Evolutionary conservation across 1,140 invertebrate genomes (phyloP), one percentile per base, ranked within the genome.

Genomic region (Magallana ariakensis): DNA sequence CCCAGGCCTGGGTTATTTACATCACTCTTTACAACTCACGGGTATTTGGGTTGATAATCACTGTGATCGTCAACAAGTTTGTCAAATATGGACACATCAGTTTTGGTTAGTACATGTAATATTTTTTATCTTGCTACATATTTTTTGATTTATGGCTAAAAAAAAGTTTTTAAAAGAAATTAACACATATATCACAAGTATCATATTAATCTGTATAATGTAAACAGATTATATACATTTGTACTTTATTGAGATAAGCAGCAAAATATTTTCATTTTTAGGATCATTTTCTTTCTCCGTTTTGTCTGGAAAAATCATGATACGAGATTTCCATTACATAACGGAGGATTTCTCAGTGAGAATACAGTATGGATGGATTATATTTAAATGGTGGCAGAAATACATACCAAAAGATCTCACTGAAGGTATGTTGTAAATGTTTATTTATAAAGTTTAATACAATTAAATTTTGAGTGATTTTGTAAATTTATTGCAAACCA

Each of bases 251-350:
- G 3, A 4, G 33, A 46, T 46, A 46, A 4, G 33, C 33, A 46
- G 33, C 2, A 46, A 46, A 46, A 46, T 46, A 46, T 46, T 58
- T 60, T 83, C 89, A 87, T 80, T 92, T 94, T 0, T 92, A 93
- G 98, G 98, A 87, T 99, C 99, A 16, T 97, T 99, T 91, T 98
- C 98, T 2, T 95, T 99, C 58, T 98, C 98, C 95, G 97, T 98
- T 53, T 95, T 99, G 88, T 98, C 98, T 89, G 99, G 99, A 3
- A 99, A 99, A 95, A 97, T 99, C 62, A 99, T 99, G 99, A 99
- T 99, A 95, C 96, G 98, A 90, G 98, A 99, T 96, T 96, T 99
- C 92, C 97, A 98, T 82, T 99, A 98, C 91, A 97, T 99, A 62
- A 99, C 97, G 80, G 97, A 98, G 95, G 98, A 99, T 95, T 99